phyloP scores from a whole-genome alignment of 2,888 invertebrate genomes.

The Thyatira batis region DNA sequence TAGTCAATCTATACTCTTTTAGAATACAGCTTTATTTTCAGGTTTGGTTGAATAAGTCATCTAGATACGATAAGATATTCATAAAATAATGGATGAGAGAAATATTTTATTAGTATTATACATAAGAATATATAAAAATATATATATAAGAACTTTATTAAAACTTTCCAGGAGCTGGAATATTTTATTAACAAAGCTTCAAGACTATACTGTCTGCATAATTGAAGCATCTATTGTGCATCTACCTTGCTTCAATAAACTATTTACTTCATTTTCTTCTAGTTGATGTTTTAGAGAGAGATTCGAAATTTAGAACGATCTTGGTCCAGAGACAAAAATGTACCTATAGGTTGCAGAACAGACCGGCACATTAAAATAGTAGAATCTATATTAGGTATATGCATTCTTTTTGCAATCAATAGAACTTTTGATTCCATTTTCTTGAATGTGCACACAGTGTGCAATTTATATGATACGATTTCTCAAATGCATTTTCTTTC shows the following conservation, averaged over 20 bases:
- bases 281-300: neutral
- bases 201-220: neutral
- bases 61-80: no score
- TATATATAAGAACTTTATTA: neutral
- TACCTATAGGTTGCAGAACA: neutral
- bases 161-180: neutral
- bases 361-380: constrained; percentile 4
- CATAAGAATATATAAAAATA: no score
- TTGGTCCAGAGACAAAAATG: neutral
- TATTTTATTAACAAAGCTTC: neutral
- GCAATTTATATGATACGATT: constrained; percentile 12
- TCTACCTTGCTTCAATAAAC: neutral
- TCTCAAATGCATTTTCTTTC: constrained; percentile 22
- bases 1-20: neutral
- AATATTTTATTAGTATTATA: neutral
- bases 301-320: neutral
- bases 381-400: neutral
- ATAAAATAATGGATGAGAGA: neutral
- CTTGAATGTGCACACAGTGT: constrained; percentile 20
- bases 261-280: neutral
- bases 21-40: neutral
- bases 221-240: neutral
- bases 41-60: no score
- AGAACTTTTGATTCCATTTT: constrained; percentile 31
- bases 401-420: constrained; percentile 8